phyloP scores from a whole-genome alignment of 2,113 vertebrate genomes.

The Sphaerodactylus townsendi region DNA sequence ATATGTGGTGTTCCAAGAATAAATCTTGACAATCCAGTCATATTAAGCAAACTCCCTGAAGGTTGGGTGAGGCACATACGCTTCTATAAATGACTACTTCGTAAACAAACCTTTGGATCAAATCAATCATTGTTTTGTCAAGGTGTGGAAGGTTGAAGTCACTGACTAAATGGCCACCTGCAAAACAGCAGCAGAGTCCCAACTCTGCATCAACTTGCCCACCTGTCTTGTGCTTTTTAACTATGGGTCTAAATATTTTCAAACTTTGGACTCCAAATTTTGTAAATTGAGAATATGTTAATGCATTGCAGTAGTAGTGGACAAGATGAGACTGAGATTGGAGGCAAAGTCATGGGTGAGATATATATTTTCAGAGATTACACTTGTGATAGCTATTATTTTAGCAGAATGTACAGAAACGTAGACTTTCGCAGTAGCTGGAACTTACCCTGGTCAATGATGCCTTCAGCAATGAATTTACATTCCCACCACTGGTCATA shows the following conservation, averaged over 20 bases:
- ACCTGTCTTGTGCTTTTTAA: not conserved
- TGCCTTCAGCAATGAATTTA: conserved; percentile 97
- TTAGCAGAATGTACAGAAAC: not conserved
- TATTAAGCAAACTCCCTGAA: not conserved
- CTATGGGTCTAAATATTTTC: not conserved
- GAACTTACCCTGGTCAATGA: conserved; percentile 92
- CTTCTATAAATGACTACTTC: not conserved
- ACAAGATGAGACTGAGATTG: not conserved
- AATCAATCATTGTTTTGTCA: not conserved
- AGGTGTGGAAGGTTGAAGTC: not conserved
- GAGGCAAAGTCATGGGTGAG: not conserved
- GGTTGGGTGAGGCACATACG: not conserved
- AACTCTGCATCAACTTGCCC: not conserved
- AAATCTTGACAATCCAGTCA: not conserved
- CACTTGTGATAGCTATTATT: not conserved
- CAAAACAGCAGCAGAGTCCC: not conserved
- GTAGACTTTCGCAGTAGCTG: not conserved
- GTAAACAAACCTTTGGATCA: not conserved
- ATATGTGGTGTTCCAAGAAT: not conserved
- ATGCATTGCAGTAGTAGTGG: not conserved
- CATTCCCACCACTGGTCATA: conserved; percentile 99
- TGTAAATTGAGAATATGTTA: not conserved
- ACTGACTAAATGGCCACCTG: not conserved
- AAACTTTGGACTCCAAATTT: not conserved
- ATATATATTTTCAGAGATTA: not conserved